Conservation (phyloP, 2,113 vertebrate species). For the Trichomycterus rosablanca region DNA sequence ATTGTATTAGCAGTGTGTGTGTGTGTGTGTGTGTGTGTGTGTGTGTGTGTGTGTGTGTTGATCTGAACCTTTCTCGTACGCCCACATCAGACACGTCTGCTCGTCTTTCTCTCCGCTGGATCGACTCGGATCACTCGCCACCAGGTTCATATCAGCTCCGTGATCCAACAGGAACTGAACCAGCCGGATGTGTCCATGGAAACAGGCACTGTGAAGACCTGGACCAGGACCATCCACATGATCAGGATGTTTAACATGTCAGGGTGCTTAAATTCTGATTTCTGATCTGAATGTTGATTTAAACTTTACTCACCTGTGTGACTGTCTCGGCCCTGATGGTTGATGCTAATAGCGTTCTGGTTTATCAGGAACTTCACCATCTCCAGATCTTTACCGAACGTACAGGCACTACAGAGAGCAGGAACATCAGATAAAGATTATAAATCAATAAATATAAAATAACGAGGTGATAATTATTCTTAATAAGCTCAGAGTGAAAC, state of each 20-base stretch:
- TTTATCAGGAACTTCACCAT: slow-evolving; percentile 87
- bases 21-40: neutral
- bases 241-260: too few relatives aligned
- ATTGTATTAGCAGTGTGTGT: too few relatives aligned
- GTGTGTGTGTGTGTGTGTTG: neutral
- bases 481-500: too few relatives aligned
- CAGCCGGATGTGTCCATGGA: slow-evolving; percentile 87
- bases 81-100: slow-evolving; percentile 97
- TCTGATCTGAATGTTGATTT: too few relatives aligned
- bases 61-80: slow-evolving; percentile 96
- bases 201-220: slow-evolving; percentile 92
- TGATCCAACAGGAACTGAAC: slow-evolving; percentile 89
- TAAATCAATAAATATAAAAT: too few relatives aligned
- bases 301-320: slow-evolving; percentile 92
- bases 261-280: too few relatives aligned
- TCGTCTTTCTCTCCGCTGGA: slow-evolving; percentile 96
- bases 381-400: slow-evolving; percentile 86
- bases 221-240: too few relatives aligned
- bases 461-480: too few relatives aligned
- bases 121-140: slow-evolving; percentile 90
- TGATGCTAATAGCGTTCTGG: slow-evolving; percentile 83
- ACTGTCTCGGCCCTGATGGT: slow-evolving; percentile 89
- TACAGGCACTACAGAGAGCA: slow-evolving; percentile 75
- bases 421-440: neutral
- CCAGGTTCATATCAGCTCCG: slow-evolving; percentile 93